Evolutionary conservation across 2,888 invertebrate genomes (phyloP).

Genomic region (Eulithis prunata): DNA sequence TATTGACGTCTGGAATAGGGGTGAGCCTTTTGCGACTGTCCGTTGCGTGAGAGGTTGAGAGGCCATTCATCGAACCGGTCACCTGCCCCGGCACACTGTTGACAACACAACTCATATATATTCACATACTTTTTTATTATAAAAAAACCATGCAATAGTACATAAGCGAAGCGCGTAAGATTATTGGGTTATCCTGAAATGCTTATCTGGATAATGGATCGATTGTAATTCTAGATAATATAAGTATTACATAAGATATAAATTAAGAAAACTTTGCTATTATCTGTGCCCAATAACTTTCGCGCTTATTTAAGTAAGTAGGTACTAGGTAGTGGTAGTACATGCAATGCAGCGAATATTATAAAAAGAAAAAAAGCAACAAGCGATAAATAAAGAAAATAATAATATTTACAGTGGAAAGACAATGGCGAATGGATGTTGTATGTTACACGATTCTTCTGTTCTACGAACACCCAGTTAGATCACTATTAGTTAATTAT

Average conservation of each 20-base stretch:
- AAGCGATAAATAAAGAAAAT: constrained; percentile 33
- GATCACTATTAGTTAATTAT: constrained; percentile 1
- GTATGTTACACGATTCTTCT: constrained; percentile 18
- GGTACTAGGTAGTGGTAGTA: no score
- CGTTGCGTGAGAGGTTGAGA: constrained; percentile 74
- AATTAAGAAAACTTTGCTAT: no score
- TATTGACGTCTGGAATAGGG: constrained; percentile 88
- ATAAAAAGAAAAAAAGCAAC: constrained; percentile 13
- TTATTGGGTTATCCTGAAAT: no score
- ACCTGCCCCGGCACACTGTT: constrained; percentile 73
- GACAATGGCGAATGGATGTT: constrained; percentile 69
- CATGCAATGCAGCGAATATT: constrained; percentile 4
- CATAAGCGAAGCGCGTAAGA: no score
- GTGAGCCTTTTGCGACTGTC: constrained; percentile 86
- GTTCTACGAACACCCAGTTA: constrained; percentile 20
- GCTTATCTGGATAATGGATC: no score
- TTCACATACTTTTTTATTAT: background rate
- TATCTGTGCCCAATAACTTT: no score
- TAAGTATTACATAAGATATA: no score
- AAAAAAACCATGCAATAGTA: constrained; percentile 11
- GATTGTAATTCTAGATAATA: no score
- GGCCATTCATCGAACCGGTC: constrained; percentile 77
- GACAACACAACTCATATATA: constrained; percentile 23
- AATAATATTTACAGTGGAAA: constrained; percentile 58
- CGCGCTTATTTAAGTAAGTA: no score